A percentile compares a stretch with the other conserved stretches of the same genome.
Conservation (phyloP, 2,888 invertebrate species). For the Cosmia pyralina region DNA sequence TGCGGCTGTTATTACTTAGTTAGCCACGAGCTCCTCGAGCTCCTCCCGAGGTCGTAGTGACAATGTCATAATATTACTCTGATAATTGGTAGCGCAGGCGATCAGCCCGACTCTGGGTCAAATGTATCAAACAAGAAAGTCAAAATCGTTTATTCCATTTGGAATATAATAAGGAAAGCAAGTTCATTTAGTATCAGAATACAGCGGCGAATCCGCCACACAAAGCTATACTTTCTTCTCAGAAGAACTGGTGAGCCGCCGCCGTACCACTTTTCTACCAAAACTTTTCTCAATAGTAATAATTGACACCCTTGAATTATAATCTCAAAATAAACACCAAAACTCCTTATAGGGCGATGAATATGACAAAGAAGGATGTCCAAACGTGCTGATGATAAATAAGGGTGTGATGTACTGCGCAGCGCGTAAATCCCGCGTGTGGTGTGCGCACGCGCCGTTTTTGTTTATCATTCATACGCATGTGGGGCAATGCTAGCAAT, state of each 20-base stretch:
- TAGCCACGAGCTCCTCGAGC: too few relatives aligned
- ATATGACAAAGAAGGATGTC: constrained; percentile 31
- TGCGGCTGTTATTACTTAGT: too few relatives aligned
- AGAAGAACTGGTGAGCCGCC: neutral
- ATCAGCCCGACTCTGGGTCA: constrained; percentile 3
- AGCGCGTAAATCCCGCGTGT: constrained; percentile 42
- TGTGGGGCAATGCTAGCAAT: constrained; percentile 44
- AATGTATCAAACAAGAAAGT: constrained; percentile 4
- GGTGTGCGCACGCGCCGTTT: constrained; percentile 47
- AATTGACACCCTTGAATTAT: constrained; percentile 17
- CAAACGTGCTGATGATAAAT: constrained; percentile 38
- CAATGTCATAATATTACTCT: neutral
- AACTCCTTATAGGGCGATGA: constrained; percentile 56
- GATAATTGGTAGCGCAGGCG: neutral
- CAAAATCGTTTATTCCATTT: neutral
- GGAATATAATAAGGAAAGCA: neutral
- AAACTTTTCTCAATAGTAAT: neutral
- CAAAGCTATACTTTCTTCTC: neutral
- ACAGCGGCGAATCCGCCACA: neutral
- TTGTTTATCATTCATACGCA: constrained; percentile 47
- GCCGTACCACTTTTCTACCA: too few relatives aligned
- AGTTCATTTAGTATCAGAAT: neutral
- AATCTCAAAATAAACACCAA: constrained; percentile 27
- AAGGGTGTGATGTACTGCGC: constrained; percentile 63
- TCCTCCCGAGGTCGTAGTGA: neutral